phyloP scores from a whole-genome alignment of 1,140 invertebrate species.

The Bombus soroeensis region DNA sequence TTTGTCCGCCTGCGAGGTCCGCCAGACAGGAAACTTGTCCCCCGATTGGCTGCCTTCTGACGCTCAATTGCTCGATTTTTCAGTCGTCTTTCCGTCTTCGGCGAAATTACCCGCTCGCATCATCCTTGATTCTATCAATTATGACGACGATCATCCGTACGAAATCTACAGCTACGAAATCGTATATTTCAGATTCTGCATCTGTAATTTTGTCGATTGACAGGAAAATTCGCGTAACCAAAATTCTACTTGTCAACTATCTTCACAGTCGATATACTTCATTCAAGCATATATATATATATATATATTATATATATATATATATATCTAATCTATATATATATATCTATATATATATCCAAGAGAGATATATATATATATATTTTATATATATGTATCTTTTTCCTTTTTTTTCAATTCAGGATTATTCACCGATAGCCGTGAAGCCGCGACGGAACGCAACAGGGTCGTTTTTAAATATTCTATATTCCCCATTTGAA shows the following conservation, averaged over 20 bases:
- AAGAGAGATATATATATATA: too few species aligned
- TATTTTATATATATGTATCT: too few species aligned
- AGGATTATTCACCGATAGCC: neutral
- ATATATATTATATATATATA: too few species aligned
- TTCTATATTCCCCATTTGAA: conserved; percentile 16
- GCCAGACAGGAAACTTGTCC: neutral
- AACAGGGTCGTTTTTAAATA: neutral
- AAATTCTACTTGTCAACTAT: too few species aligned
- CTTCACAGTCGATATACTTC: too few species aligned
- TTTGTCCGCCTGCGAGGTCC: conserved; percentile 35
- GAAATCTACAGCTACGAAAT: too few species aligned
- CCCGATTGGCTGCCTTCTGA: neutral
- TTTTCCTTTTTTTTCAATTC: too few species aligned
- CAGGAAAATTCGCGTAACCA: too few species aligned
- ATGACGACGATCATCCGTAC: rapidly evolving
- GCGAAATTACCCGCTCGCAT: neutral
- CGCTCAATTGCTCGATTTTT: neutral
- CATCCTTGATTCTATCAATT: neutral
- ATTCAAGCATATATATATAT: too few species aligned
- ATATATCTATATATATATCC: too few species aligned
- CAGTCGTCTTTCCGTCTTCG: neutral
- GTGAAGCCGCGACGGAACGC: neutral
- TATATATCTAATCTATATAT: too few species aligned
- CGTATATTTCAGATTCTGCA: too few species aligned
- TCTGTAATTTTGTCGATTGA: rapidly evolving